phyloP scores from a whole-genome alignment of 2,888 invertebrate species.

The Vanessa cardui region DNA sequence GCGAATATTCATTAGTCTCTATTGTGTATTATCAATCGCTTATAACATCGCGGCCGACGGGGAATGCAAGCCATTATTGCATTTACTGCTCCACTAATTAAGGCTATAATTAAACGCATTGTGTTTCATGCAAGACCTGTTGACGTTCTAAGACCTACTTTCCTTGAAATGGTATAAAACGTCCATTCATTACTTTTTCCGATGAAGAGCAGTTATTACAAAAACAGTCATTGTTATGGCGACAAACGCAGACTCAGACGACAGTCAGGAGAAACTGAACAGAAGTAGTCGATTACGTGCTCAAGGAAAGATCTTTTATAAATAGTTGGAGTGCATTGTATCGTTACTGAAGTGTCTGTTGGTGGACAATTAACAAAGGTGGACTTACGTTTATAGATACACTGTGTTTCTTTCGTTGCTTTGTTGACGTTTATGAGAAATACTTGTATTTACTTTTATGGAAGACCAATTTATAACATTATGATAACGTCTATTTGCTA shows the following conservation, averaged over 20 bases:
- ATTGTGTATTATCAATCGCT: constrained; percentile 31
- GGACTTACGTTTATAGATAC: no score
- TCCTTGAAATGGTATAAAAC: constrained; percentile 32
- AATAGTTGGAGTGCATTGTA: no score
- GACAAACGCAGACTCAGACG: not conserved
- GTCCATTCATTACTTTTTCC: constrained; percentile 31
- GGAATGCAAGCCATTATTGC: not conserved
- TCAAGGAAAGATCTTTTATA: no score
- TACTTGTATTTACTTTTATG: no score
- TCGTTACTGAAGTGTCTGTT: no score
- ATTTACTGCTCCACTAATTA: not conserved
- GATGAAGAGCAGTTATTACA: constrained; percentile 12
- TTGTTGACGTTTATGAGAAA: no score
- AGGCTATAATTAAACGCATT: not conserved
- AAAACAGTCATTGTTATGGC: constrained; percentile 12
- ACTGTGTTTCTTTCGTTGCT: no score
- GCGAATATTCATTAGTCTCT: constrained; percentile 29
- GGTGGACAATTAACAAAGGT: no score
- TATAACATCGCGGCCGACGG: constrained; percentile 9
- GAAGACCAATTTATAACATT: no score
- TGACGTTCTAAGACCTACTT: constrained; percentile 29
- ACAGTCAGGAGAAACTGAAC: not conserved
- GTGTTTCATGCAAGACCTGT: not conserved
- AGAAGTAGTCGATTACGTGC: not conserved
- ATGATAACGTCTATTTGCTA: no score